phyloP scores from a whole-genome alignment of 35 echinoderm and acorn worm species.

The Eucidaris tribuloides region DNA sequence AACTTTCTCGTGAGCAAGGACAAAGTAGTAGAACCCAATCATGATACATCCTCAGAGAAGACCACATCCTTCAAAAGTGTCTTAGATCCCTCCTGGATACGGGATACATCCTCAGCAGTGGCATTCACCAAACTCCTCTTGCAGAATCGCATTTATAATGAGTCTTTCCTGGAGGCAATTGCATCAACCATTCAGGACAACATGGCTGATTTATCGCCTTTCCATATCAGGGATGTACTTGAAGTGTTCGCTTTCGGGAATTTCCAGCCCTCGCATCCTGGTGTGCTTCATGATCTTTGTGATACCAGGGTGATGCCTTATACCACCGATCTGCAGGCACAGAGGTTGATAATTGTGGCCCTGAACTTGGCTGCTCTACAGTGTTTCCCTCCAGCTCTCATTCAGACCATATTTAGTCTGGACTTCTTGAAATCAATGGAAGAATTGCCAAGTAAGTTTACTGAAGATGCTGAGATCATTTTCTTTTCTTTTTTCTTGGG shows the following conservation, averaged over 20 bases:
- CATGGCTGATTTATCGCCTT: conserved; percentile 25
- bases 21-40: no score
- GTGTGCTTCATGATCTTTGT: background rate
- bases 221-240: conserved; percentile 34
- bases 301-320: conserved; percentile 2
- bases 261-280: background rate
- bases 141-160: conserved; percentile 4
- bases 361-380: conserved; percentile 28
- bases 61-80: no score
- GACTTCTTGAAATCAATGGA: conserved; percentile 21
- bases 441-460: background rate
- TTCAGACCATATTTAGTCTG: conserved; percentile 29
- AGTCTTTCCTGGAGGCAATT: conserved; percentile 3
- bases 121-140: conserved; percentile 13
- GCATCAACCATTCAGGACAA: background rate
- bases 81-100: background rate
- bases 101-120: background rate
- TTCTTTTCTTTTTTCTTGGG: no score
- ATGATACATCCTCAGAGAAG: no score
- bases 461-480: no score
- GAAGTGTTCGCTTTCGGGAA: background rate
- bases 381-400: background rate
- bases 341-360: conserved; percentile 2
- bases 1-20: background rate
- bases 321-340: conserved; percentile 7